Evolutionary conservation across 2,888 invertebrate genomes (phyloP).

Genomic region (Glaucopsyche alexis): DNA sequence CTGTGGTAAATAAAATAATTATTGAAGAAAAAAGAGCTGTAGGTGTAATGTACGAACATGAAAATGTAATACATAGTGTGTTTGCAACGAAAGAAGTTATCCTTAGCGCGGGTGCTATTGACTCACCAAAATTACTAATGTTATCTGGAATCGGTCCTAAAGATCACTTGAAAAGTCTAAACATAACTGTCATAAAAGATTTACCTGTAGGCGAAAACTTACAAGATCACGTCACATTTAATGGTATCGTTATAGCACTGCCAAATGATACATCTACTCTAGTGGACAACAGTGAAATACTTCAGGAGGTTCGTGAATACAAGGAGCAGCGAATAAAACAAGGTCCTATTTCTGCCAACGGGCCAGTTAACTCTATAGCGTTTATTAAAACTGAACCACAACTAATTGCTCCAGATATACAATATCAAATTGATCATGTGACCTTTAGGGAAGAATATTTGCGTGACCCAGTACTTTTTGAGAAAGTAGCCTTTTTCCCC

Average conservation of each 20-base stretch:
- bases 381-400: constrained; percentile 76
- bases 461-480: constrained; percentile 67
- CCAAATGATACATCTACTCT: constrained; percentile 71
- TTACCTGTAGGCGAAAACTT: constrained; percentile 63
- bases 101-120: constrained; percentile 56
- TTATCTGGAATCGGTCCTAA: constrained; percentile 64
- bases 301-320: constrained; percentile 62
- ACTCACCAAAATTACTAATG: constrained; percentile 61
- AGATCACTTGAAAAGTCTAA: constrained; percentile 49
- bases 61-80: constrained; percentile 46
- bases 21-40: constrained; percentile 62
- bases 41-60: constrained; percentile 52
- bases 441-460: constrained; percentile 72
- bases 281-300: constrained; percentile 56
- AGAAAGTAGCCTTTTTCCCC: constrained; percentile 64
- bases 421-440: constrained; percentile 76
- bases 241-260: constrained; percentile 72
- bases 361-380: constrained; percentile 75
- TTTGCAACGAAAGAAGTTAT: constrained; percentile 61
- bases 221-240: constrained; percentile 66
- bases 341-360: constrained; percentile 77
- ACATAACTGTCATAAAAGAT: constrained; percentile 53
- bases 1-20: constrained; percentile 77
- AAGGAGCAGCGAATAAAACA: constrained; percentile 51
- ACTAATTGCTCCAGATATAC: constrained; percentile 81